Base-by-base conservation (phyloP, 2,888 invertebrate genomes). In the Galeruca laticollis region DNA sequence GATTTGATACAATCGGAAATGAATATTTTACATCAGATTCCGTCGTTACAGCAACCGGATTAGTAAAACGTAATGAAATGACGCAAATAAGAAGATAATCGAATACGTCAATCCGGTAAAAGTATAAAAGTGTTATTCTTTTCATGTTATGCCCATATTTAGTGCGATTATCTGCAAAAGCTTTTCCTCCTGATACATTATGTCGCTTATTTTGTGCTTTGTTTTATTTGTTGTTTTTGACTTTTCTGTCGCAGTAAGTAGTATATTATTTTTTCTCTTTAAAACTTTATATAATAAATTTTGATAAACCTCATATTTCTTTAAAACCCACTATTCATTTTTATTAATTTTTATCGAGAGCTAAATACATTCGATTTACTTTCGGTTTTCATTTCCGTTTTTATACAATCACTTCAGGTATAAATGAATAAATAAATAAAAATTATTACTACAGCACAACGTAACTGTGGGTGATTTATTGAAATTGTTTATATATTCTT, bases 71-170 rank as follows among this genome's bases (percentile, higher is more conserved):
- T 47, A 15, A 37, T 2, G 37, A 37, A 18, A 18, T 47, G 47
- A 47, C 47, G 47, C 15, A 47, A 47, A 47, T 18, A 47, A 15
- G 47, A 47, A 47, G 47, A 47, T 47, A 47, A 47, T 2, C 15
- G 15, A 10, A 15, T 18, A 47, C 47, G 47, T 47, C 47, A 47
- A n/a, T 18, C 18, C 18, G 15, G 15, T 18, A 47, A 10, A 18
- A 2, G 18, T 2, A 47, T 47, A 47, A 18, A 47, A 47, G 47
- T 2, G 5, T 18, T 1, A n/a, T 8, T 15, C 6, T 47, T 47
- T 47, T 8, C 15, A 47, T 47, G 9, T 15, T 15, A 9, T 47
- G 40, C n/a, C n/a, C 40, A 40, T n/a, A 40, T n/a, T 40, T n/a
- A 40, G 40, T 40, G 1, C 13, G 40, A 40, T 3, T 5, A 40